A percentile compares a stretch with the other conserved stretches of the same genome.
Conservation (phyloP, 1,140 invertebrate species). For the Mycetomoellerius zeteki region DNA sequence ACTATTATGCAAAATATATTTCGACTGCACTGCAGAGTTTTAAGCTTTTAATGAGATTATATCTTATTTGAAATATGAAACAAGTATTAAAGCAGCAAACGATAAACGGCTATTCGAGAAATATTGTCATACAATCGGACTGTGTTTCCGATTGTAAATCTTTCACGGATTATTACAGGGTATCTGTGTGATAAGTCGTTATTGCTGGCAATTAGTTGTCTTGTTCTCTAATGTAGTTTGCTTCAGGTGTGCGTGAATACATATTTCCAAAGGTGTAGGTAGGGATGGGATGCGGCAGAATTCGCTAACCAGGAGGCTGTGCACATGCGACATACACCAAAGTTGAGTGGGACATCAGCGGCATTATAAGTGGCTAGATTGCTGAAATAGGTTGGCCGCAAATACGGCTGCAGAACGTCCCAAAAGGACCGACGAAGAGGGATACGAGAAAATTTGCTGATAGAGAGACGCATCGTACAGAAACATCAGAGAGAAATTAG, state of each 20-base stretch:
- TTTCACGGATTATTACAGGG: slow-evolving; percentile 13
- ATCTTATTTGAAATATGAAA: slow-evolving; percentile 9
- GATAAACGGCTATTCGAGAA: slow-evolving; percentile 13
- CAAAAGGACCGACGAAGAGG: slow-evolving; percentile 28
- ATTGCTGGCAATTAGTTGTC: slow-evolving; percentile 67
- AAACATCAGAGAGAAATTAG: background rate
- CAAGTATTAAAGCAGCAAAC: background rate
- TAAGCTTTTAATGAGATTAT: slow-evolving; percentile 20
- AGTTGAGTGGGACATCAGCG: background rate
- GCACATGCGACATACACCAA: background rate
- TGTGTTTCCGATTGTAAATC: slow-evolving; percentile 35
- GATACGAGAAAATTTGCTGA: slow-evolving; percentile 29
- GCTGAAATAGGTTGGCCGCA: slow-evolving; percentile 37
- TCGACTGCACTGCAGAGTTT: background rate
- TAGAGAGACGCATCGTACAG: background rate
- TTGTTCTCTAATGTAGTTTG: slow-evolving; percentile 17
- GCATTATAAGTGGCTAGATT: slow-evolving; percentile 14
- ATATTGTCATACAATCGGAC: slow-evolving; percentile 3
- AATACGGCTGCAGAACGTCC: background rate
- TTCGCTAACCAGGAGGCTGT: slow-evolving; percentile 27
- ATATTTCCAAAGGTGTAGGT: background rate
- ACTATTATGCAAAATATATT: slow-evolving; percentile 17
- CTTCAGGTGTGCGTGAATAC: slow-evolving; percentile 1
- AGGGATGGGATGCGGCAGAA: background rate
- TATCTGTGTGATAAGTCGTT: slow-evolving; percentile 55